A percentile compares a stretch with the other conserved stretches of the same genome.
phyloP scores from a whole-genome alignment of 2,113 vertebrate genomes.

The Leptosomus discolor region DNA sequence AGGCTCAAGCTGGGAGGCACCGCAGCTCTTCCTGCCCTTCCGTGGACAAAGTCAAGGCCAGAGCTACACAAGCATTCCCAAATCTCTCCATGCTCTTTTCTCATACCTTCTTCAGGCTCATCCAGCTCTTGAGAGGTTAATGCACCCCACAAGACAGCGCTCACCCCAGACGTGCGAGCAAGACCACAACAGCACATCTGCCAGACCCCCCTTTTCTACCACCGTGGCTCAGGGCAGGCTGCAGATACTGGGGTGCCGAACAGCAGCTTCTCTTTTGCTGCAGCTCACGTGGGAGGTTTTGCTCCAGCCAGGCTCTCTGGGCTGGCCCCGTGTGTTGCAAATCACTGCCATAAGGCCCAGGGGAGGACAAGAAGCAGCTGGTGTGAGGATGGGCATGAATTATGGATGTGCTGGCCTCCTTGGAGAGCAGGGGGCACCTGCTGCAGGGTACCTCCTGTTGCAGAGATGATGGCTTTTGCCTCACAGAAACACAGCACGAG shows the following conservation, averaged over 20 bases:
- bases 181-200: background rate
- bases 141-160: accelerated
- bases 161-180: background rate
- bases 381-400: background rate
- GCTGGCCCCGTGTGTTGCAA: background rate
- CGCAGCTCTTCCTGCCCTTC: background rate
- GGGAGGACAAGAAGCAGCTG: background rate
- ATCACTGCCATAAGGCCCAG: background rate
- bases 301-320: background rate
- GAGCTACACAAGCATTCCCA: background rate
- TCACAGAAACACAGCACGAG: background rate
- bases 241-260: background rate
- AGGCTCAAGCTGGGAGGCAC: background rate
- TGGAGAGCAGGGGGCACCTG: background rate
- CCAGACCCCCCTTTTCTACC: background rate
- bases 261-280: background rate
- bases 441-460: background rate
- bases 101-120: background rate
- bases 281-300: background rate
- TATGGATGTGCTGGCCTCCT: background rate
- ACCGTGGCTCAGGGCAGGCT: accelerated
- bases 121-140: background rate
- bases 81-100: background rate
- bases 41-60: background rate
- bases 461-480: background rate